Conservation (phyloP, 2,888 invertebrate genomes). For the Eristalis arbustorum region DNA sequence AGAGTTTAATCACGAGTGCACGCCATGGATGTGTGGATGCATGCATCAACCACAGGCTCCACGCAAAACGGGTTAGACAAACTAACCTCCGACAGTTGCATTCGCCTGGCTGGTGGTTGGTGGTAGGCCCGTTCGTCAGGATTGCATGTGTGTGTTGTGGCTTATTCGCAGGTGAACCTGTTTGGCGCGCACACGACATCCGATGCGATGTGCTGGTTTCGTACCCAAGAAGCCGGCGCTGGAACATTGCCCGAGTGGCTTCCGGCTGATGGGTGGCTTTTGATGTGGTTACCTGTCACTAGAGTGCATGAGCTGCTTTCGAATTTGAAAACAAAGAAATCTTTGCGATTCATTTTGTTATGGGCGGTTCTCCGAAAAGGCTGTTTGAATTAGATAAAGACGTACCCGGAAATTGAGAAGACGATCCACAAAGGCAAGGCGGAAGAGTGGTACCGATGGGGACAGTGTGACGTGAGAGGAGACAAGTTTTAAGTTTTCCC, state of each 20-base stretch:
- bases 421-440: no score
- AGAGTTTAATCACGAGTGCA: conserved; percentile 4
- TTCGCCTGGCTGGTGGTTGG: not conserved
- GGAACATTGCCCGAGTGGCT: not conserved
- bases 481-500: no score
- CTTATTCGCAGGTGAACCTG: conserved; percentile 32
- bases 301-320: not conserved
- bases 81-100: conserved; percentile 29
- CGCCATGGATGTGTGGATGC: not conserved
- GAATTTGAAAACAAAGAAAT: not conserved
- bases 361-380: no score
- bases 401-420: not conserved
- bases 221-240: not conserved
- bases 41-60: not conserved
- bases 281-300: not conserved
- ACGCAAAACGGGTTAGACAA: conserved; percentile 35
- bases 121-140: not conserved
- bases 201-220: not conserved
- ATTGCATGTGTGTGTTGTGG: conserved; percentile 23
- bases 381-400: not conserved
- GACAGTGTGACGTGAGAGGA: no score
- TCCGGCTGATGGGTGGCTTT: not conserved
- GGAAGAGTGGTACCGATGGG: no score
- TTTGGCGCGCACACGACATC: conserved; percentile 3
- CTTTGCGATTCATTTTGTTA: not conserved